Conservation (phyloP, 37 sponge, comb jelly and placozoan genomes). For the Hexactinellida sp. region DNA sequence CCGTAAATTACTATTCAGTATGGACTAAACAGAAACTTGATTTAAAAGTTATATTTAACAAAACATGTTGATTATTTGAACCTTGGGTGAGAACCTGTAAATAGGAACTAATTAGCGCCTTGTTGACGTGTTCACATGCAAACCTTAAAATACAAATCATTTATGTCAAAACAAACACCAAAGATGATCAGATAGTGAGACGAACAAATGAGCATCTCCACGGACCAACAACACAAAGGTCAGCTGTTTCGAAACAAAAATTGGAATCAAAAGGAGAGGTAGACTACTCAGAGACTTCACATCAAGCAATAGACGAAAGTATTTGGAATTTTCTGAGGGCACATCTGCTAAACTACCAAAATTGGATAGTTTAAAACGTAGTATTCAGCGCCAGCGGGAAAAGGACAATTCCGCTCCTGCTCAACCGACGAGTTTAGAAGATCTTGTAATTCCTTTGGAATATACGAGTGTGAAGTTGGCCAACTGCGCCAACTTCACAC, state of each 20-base stretch:
- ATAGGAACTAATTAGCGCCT: conserved; percentile 12
- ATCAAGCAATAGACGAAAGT: neutral
- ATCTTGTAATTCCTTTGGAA: neutral
- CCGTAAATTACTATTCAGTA: conserved; percentile 6
- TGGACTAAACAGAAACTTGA: conserved; percentile 7
- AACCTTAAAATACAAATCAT: neutral
- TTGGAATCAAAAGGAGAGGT: too few relatives aligned
- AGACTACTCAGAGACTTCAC: neutral
- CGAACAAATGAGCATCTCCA: too few relatives aligned
- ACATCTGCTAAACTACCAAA: neutral
- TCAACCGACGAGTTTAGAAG: neutral
- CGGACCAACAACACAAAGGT: too few relatives aligned
- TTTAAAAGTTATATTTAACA: neutral
- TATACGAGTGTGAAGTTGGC: too few relatives aligned
- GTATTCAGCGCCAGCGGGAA: neutral
- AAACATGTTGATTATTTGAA: conserved; percentile 12
- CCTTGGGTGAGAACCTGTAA: conserved; percentile 16
- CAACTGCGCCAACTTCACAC: too few relatives aligned
- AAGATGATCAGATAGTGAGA: too few relatives aligned
- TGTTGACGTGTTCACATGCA: conserved; percentile 9
- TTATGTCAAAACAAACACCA: neutral
- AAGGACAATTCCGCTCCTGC: neutral
- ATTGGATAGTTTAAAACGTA: neutral
- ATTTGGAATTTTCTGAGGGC: neutral
- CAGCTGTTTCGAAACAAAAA: too few relatives aligned